These are phyloP conservation scores for Galeopterus variegatus DNA, from an alignment of 2,113 vertebrate genomes.

Conservation along the genomic window DNA sequence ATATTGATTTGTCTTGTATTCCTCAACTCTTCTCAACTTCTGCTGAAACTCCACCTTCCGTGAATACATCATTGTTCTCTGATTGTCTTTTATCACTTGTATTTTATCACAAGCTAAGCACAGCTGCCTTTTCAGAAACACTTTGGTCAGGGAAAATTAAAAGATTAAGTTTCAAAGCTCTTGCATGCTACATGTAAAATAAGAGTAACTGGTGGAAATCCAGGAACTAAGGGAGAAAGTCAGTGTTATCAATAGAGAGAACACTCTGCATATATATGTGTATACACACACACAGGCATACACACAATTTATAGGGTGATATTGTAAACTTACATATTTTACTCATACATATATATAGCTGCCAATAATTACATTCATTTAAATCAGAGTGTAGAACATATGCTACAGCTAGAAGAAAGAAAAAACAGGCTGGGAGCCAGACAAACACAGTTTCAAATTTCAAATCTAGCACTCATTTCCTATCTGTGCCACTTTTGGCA, in stretches of 20 bases:
- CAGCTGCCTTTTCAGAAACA: neutral
- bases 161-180: neutral
- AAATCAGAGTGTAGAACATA: slow-evolving; percentile 42
- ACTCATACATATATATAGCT: neutral
- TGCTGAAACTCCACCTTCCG: neutral
- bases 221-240: neutral
- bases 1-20: neutral
- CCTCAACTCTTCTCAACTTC: neutral
- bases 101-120: neutral
- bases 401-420: neutral
- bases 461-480: slow-evolving; percentile 49
- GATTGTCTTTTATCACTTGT: neutral
- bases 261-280: neutral
- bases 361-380: slow-evolving; percentile 46
- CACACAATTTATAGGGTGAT: slow-evolving; percentile 15
- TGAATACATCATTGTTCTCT: neutral
- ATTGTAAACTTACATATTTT: neutral
- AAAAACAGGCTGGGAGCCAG: slow-evolving; percentile 40
- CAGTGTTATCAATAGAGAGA: neutral
- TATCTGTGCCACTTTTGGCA: slow-evolving; percentile 36
- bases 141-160: neutral
- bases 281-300: neutral
- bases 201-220: neutral
- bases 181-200: slow-evolving; percentile 2
- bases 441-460: slow-evolving; percentile 54